A percentile compares a stretch with the other conserved stretches of the same genome.
phyloP scores from a whole-genome alignment of 1,140 invertebrate genomes.

The Neodiprion virginianus region DNA sequence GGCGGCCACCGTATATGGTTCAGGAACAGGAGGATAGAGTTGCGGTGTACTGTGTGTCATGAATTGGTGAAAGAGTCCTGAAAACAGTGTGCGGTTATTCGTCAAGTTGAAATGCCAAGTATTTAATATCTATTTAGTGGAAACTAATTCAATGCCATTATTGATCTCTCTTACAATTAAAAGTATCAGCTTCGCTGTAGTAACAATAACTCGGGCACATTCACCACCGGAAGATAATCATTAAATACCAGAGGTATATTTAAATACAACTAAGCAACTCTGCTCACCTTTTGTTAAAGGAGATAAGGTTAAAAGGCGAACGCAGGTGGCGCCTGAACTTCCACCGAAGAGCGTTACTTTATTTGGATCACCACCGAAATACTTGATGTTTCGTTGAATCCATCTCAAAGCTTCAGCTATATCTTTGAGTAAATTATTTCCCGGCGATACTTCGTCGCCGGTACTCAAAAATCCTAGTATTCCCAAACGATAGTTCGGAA shows the following conservation, averaged over 20 bases:
- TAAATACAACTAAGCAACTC: background rate
- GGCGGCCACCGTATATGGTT: background rate
- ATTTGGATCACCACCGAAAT: conserved; percentile 71
- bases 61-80: background rate
- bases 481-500: conserved; percentile 45
- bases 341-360: conserved; percentile 69
- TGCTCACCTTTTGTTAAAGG: conserved; percentile 38
- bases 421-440: conserved; percentile 75
- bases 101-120: too few species aligned
- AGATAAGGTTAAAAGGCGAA: conserved; percentile 58
- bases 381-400: conserved; percentile 69
- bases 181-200: too few species aligned
- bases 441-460: conserved; percentile 65
- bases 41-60: background rate
- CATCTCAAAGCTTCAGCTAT: conserved; percentile 68
- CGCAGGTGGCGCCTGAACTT: conserved; percentile 64
- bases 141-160: too few species aligned
- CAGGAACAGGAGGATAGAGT: background rate
- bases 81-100: background rate
- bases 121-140: background rate
- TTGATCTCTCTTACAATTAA: too few species aligned
- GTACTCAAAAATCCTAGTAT: conserved; percentile 64
- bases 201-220: too few species aligned
- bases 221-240: too few species aligned
- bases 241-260: too few species aligned